Conservation (phyloP, 2,113 vertebrate genomes). For the Leptocoma aspasia region DNA sequence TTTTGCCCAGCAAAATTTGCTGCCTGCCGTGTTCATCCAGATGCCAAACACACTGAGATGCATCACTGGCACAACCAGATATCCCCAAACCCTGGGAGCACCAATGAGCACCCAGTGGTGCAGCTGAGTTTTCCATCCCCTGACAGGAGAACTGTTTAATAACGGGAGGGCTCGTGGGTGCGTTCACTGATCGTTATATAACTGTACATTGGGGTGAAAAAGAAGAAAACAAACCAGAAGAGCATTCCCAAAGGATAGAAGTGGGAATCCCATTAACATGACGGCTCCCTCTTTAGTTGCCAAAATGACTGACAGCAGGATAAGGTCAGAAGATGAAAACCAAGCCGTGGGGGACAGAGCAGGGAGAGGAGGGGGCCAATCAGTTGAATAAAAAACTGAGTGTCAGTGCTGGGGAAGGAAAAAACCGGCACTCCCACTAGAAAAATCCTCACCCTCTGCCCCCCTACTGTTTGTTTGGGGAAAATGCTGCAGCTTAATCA, state of each 20-base stretch:
- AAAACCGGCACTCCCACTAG: conserved; percentile 27
- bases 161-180: not conserved
- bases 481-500: conserved; percentile 78
- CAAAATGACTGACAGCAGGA: conserved; percentile 38
- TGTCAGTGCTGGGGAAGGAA: conserved; percentile 32
- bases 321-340: conserved; percentile 57
- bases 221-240: not conserved
- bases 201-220: not conserved
- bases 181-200: not conserved
- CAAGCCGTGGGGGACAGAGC: not conserved
- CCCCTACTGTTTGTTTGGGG: conserved; percentile 69
- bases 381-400: conserved; percentile 15
- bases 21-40: not conserved
- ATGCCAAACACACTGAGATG: fast-evolving
- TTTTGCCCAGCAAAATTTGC: not conserved
- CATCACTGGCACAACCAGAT: not conserved
- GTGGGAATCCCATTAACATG: not conserved
- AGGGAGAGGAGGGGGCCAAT: not conserved
- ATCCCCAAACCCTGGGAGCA: not conserved
- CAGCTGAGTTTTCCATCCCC: fast-evolving
- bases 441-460: conserved; percentile 47
- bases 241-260: not conserved
- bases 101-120: fast-evolving
- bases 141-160: not conserved
- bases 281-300: conserved; percentile 1